Evolutionary conservation across 2,888 invertebrate species (phyloP).

Genomic region (Hyles lineata): DNA sequence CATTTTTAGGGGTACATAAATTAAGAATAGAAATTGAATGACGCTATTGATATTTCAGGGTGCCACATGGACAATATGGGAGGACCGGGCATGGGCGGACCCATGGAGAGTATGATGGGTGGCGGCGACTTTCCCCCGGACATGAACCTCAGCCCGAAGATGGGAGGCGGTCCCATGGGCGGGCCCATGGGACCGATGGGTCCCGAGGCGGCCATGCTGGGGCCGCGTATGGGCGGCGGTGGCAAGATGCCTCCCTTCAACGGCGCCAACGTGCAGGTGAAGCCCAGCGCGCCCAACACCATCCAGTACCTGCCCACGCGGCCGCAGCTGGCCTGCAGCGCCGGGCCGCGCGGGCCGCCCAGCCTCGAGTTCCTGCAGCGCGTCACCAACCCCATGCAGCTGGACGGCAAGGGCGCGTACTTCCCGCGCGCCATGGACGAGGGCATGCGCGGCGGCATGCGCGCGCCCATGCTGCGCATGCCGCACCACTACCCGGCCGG

Average conservation of each 20-base stretch:
- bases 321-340: slow-evolving; percentile 91
- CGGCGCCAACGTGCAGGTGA: slow-evolving; percentile 93
- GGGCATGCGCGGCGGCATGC: slow-evolving; percentile 80
- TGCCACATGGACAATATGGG: slow-evolving; percentile 83
- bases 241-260: slow-evolving; percentile 86
- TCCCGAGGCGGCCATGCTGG: slow-evolving; percentile 86
- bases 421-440: slow-evolving; percentile 87
- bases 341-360: slow-evolving; percentile 91
- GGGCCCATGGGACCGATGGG: slow-evolving; percentile 83
- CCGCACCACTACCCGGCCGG: slow-evolving; percentile 80
- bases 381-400: slow-evolving; percentile 93
- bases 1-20: background rate
- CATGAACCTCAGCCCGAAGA: slow-evolving; percentile 87
- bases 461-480: slow-evolving; percentile 76
- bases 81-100: slow-evolving; percentile 81
- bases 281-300: slow-evolving; percentile 98
- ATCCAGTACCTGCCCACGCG: slow-evolving; percentile 98
- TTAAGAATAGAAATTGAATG: slow-evolving; percentile 7
- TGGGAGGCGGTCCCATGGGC: slow-evolving; percentile 83
- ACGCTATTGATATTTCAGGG: slow-evolving; percentile 52
- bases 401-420: slow-evolving; percentile 88
- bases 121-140: slow-evolving; percentile 80
- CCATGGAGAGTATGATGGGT: slow-evolving; percentile 84
- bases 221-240: slow-evolving; percentile 85
- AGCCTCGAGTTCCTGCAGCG: slow-evolving; percentile 95